phyloP scores from a whole-genome alignment of 1,140 invertebrate species.

The Drosophila varians region DNA sequence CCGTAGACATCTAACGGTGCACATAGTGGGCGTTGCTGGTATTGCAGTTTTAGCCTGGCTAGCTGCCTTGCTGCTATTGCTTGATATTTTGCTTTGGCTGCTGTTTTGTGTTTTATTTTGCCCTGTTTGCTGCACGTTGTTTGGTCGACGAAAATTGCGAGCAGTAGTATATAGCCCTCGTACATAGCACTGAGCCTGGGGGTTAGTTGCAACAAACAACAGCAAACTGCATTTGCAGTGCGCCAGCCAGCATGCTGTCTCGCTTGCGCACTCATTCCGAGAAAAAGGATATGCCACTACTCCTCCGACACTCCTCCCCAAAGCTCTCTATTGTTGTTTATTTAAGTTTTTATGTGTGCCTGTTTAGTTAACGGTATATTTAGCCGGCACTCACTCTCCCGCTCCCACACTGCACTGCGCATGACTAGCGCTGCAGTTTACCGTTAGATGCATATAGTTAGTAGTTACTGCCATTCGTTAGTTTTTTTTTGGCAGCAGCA shows the following conservation, averaged over 20 bases:
- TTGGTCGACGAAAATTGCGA: constrained; percentile 55
- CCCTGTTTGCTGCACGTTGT: constrained; percentile 73
- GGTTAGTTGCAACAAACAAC: constrained; percentile 81
- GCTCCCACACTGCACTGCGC: constrained; percentile 43
- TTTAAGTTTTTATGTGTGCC: constrained; percentile 82
- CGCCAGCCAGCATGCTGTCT: constrained; percentile 17
- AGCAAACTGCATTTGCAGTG: constrained; percentile 65
- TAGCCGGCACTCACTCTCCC: constrained; percentile 53
- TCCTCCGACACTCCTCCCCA: constrained; percentile 7
- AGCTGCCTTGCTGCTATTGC: constrained; percentile 70
- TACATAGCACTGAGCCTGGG: constrained; percentile 42
- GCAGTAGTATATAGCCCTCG: constrained; percentile 30
- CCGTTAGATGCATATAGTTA: constrained; percentile 44
- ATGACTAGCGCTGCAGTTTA: constrained; percentile 64
- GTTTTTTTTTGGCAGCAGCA: constrained; percentile 69
- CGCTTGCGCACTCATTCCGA: constrained; percentile 21
- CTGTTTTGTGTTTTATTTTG: constrained; percentile 76
- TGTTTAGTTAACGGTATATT: constrained; percentile 80
- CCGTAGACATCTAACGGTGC: constrained; percentile 7
- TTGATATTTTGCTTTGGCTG: constrained; percentile 67
- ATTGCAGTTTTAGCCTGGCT: constrained; percentile 49
- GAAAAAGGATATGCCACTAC: constrained; percentile 3
- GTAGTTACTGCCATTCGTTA: constrained; percentile 57
- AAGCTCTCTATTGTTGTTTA: constrained; percentile 75
- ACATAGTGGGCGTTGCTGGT: constrained; percentile 61